Conservation (phyloP, 2,113 vertebrate genomes). For the Hiodon tergisus region DNA sequence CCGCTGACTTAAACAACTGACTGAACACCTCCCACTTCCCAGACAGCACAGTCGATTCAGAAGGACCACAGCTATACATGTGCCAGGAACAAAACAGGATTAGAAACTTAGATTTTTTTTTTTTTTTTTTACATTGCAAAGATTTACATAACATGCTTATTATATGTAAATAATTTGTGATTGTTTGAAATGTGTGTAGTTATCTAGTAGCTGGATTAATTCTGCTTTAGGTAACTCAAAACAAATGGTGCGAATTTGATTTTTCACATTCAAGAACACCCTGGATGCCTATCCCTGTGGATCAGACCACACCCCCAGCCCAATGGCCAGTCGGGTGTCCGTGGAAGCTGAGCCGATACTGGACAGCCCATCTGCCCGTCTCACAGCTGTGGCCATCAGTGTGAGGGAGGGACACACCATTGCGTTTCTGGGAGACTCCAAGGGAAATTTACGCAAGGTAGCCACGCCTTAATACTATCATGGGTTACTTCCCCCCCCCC, state of each 20-base stretch:
- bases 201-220: background rate
- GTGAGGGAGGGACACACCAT: constrained; percentile 77
- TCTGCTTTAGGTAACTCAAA: background rate
- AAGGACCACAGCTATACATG: background rate
- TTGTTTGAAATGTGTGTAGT: background rate
- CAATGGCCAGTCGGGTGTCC: constrained; percentile 82
- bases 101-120: background rate
- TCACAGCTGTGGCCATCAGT: constrained; percentile 85
- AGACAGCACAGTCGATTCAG: no score
- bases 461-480: no score
- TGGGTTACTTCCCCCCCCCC: no score
- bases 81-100: background rate
- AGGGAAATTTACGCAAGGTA: constrained; percentile 88
- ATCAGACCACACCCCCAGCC: constrained; percentile 95
- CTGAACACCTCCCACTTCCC: no score
- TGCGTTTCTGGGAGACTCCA: constrained; percentile 87
- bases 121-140: background rate
- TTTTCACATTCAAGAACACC: constrained; percentile 71
- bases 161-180: background rate
- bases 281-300: constrained; percentile 91
- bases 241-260: background rate
- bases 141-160: background rate
- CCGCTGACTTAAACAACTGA: no score
- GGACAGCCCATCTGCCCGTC: constrained; percentile 74
- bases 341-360: constrained; percentile 74